Conservation (phyloP, 2,888 invertebrate species). For the Harpalus rubripes region DNA sequence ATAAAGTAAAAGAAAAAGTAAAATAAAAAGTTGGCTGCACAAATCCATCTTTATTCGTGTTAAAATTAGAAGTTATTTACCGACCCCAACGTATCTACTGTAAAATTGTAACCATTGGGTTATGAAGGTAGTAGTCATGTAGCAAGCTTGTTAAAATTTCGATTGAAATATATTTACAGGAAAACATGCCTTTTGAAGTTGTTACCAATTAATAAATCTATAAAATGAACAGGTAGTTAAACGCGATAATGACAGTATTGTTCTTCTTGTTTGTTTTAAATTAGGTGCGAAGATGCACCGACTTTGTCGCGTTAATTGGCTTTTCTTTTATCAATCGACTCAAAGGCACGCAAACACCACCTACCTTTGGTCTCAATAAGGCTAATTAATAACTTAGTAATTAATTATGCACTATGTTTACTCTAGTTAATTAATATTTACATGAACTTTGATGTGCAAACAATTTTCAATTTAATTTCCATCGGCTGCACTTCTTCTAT, state of each 20-base stretch:
- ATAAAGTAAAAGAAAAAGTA: too few relatives aligned
- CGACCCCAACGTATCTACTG: background rate
- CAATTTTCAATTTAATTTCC: slow-evolving; percentile 40
- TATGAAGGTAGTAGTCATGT: background rate
- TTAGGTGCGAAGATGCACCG: slow-evolving; percentile 51
- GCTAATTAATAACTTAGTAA: slow-evolving; percentile 49
- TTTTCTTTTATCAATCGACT: slow-evolving; percentile 20
- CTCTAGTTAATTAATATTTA: slow-evolving; percentile 55
- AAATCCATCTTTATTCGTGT: too few relatives aligned
- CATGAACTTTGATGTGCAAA: slow-evolving; percentile 46
- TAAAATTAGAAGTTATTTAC: too few relatives aligned
- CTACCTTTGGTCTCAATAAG: background rate
- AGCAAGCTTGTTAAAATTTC: background rate
- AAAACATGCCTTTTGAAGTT: background rate
- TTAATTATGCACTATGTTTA: slow-evolving; percentile 57
- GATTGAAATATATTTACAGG: background rate
- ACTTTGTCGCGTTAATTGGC: slow-evolving; percentile 60
- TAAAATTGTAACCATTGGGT: background rate
- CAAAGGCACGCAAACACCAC: slow-evolving; percentile 6
- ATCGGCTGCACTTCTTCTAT: slow-evolving; percentile 1
- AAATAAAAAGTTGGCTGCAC: too few relatives aligned
- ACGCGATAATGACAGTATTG: slow-evolving; percentile 37
- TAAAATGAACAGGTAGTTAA: slow-evolving; percentile 43
- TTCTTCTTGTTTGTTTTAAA: slow-evolving; percentile 54
- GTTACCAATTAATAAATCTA: slow-evolving; percentile 56